These are phyloP conservation scores for Ricordea florida DNA, from an alignment of 92 coral and sea anemone genomes.

Conservation along the genomic window DNA sequence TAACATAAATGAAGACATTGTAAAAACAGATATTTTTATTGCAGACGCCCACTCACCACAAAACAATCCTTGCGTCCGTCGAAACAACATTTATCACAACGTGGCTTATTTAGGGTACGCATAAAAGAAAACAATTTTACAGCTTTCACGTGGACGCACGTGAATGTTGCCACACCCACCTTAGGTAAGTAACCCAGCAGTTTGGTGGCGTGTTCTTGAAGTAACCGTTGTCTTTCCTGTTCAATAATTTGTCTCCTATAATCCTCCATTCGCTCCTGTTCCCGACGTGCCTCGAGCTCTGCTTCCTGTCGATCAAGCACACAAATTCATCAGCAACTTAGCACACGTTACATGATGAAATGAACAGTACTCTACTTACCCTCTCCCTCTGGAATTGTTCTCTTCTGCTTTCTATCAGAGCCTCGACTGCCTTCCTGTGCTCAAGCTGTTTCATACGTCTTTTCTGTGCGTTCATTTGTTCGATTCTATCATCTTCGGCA, in stretches of 20 bases:
- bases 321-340: neutral
- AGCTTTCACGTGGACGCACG: neutral
- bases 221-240: slow-evolving; percentile 91
- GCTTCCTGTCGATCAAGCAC: slow-evolving; percentile 81
- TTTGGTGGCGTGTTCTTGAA: slow-evolving; percentile 95
- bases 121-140: no score
- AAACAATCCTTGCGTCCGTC: no score
- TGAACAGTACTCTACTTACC: slow-evolving; percentile 29
- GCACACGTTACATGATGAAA: neutral
- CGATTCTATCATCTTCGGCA: slow-evolving; percentile 97
- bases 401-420: slow-evolving; percentile 88
- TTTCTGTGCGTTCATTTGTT: slow-evolving; percentile 98
- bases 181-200: slow-evolving; percentile 96
- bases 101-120: no score
- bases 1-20: no score
- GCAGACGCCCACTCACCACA: no score
- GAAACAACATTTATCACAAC: no score
- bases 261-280: slow-evolving; percentile 94
- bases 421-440: slow-evolving; percentile 94
- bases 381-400: slow-evolving; percentile 89
- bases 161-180: slow-evolving; percentile 48
- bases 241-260: slow-evolving; percentile 95
- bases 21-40: no score
- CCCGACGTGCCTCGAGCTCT: slow-evolving; percentile 92
- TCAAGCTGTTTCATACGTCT: slow-evolving; percentile 91